Evolutionary conservation across 2,888 invertebrate species (phyloP), one percentile per base, ranked within the genome.

Genomic region (Crematogaster levior): DNA sequence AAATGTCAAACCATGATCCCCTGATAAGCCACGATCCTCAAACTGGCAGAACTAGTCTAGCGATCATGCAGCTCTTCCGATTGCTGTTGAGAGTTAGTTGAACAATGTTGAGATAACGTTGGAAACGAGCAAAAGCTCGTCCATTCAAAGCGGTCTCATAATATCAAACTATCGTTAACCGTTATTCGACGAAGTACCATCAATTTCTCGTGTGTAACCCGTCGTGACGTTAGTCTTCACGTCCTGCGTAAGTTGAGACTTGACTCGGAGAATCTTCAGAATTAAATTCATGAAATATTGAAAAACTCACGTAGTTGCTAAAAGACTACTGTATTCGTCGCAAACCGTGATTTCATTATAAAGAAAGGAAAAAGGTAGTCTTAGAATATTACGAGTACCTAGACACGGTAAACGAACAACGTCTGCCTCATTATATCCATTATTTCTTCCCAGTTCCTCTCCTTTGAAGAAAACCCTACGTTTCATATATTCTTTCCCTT

Each of bases 91-190:
- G 70, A 79, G 77, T 77, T 77, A 43, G 77, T 46, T n/a, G 77
- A 68, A 70, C 56, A 56, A 79, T 46, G 70, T 79, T 79, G 56
- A 70, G 43, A 34, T 56, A 68, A 68, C 30, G 68, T 77, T 43
- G 30, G 27, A 56, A 43, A 70, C 43, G 43, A 79, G 70, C 70
- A 68, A 79, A 68, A 79, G 77, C 77, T 56, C 56, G 68, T 56
- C 70, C 77, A 46, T 70, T 68, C 68, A 56, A 68, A 68, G 43
- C 70, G 56, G 56, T 79, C 56, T 70, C 68, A 56, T 68, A 70
- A 79, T 79, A 79, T 79, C 77, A 79, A 79, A 79, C 70, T 79
- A 79, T 79, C 77, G 70, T 79, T 79, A 79, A 56, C 77, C 70
- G 56, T 79, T 79, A 79, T 56, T 56, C 77, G 77, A 34, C 56